phyloP scores from a whole-genome alignment of 2,113 vertebrate species.

The Macrotis lagotis region DNA sequence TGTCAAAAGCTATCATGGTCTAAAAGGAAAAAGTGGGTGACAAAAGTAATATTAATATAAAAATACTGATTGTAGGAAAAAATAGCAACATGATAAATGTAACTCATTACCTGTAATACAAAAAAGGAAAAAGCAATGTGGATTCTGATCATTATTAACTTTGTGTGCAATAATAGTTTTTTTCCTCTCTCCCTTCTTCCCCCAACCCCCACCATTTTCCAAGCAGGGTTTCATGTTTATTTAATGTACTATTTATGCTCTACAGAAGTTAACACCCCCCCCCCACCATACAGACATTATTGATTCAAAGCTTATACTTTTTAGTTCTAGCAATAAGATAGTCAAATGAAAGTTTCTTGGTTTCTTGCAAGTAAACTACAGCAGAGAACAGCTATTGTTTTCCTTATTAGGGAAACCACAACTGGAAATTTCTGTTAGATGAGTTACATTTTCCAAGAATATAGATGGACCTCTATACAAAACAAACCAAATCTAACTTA shows the following conservation, averaged over 20 bases:
- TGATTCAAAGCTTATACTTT: not conserved
- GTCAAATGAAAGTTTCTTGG: slow-evolving; percentile 30
- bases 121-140: slow-evolving; percentile 45
- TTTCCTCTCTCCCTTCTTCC: not conserved
- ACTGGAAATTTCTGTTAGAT: not conserved
- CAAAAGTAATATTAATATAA: not conserved
- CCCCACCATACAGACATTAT: not conserved
- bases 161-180: not conserved
- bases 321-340: not conserved
- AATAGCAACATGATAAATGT: not conserved
- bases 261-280: not conserved
- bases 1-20: slow-evolving; percentile 99
- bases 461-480: not conserved
- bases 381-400: no score
- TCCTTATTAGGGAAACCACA: not conserved
- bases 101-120: not conserved
- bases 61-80: not conserved
- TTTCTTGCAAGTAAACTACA: no score
- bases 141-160: not conserved
- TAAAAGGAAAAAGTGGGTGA: slow-evolving; percentile 69
- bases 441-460: not conserved
- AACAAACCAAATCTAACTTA: not conserved
- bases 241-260: not conserved
- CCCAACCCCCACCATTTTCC: not conserved
- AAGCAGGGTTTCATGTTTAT: slow-evolving; percentile 19